Percentiles rank a stretch among this genome's conserved stretches.
Conservation (phyloP, 2,888 invertebrate genomes). For the Aquatica leii region DNA sequence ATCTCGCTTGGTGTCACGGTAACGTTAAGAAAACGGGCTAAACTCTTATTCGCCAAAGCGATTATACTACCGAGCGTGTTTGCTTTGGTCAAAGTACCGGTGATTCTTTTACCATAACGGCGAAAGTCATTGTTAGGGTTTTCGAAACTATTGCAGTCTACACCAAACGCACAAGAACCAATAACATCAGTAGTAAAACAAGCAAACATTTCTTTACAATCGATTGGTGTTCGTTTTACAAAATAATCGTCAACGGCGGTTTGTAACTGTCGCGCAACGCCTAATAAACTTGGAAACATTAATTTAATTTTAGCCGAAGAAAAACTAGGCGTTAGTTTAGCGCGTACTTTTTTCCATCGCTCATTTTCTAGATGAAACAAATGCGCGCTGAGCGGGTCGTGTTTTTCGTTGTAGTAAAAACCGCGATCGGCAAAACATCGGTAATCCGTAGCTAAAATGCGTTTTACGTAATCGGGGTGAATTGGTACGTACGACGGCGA, state of each 20-base stretch:
- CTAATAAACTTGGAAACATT: constrained; percentile 61
- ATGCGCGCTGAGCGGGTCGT: constrained; percentile 66
- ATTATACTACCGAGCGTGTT: neutral
- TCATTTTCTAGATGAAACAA: constrained; percentile 65
- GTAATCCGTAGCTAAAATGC: constrained; percentile 66
- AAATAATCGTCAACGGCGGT: constrained; percentile 12
- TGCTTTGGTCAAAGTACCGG: constrained; percentile 18
- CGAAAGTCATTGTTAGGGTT: constrained; percentile 63
- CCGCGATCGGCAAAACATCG: constrained; percentile 66
- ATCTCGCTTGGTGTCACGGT: neutral
- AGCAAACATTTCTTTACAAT: constrained; percentile 8
- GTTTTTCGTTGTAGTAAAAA: constrained; percentile 60
- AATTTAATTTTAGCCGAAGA: constrained; percentile 69
- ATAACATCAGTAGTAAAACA: constrained; percentile 67
- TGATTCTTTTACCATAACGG: constrained; percentile 38
- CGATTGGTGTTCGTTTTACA: neutral
- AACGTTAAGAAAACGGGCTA: constrained; percentile 1
- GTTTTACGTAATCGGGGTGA: constrained; percentile 38
- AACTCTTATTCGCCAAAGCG: neutral
- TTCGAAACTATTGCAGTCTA: constrained; percentile 66
- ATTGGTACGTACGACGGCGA: constrained; percentile 21
- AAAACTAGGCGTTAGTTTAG: constrained; percentile 70
- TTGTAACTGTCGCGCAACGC: constrained; percentile 26
- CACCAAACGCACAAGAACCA: constrained; percentile 67
- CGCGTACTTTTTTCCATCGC: constrained; percentile 68